Conservation (phyloP, 2,113 vertebrate genomes). For the Syngnathus typhle region DNA sequence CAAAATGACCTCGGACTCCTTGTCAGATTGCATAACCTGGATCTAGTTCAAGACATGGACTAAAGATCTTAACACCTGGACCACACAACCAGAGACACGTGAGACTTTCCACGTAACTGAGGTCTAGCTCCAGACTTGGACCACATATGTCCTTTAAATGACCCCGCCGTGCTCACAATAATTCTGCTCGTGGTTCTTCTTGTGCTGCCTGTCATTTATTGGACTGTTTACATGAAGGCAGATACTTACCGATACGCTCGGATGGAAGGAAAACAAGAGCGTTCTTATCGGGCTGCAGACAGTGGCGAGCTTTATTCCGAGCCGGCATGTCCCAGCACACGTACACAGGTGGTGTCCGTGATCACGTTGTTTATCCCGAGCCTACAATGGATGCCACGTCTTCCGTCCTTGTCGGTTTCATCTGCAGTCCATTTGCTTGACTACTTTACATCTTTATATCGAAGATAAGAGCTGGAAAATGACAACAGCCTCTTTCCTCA, state of each 20-base stretch:
- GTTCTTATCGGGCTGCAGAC: constrained; percentile 23
- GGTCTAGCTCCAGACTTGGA: neutral
- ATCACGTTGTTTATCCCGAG: constrained; percentile 69
- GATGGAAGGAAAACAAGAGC: constrained; percentile 4
- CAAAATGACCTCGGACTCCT: neutral
- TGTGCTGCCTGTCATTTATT: constrained; percentile 2
- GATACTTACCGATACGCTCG: constrained; percentile 1
- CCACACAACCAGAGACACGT: neutral
- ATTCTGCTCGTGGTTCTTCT: neutral
- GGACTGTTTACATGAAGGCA: constrained; percentile 20
- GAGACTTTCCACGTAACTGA: neutral
- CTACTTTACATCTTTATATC: constrained; percentile 53
- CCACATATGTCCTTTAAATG: neutral
- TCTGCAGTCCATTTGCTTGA: constrained; percentile 63
- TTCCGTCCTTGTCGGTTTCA: constrained; percentile 45
- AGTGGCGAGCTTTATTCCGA: constrained; percentile 28
- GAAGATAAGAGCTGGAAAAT: constrained; percentile 43
- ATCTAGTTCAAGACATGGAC: neutral
- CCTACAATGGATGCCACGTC: constrained; percentile 45
- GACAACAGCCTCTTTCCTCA: constrained; percentile 22
- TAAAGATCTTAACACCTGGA: neutral
- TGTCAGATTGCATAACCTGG: neutral
- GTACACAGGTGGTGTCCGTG: constrained; percentile 57
- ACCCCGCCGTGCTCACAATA: neutral
- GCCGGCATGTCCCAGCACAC: constrained; percentile 62